Conservation (phyloP, 2,113 vertebrate genomes). For the Thomomys bottae region DNA sequence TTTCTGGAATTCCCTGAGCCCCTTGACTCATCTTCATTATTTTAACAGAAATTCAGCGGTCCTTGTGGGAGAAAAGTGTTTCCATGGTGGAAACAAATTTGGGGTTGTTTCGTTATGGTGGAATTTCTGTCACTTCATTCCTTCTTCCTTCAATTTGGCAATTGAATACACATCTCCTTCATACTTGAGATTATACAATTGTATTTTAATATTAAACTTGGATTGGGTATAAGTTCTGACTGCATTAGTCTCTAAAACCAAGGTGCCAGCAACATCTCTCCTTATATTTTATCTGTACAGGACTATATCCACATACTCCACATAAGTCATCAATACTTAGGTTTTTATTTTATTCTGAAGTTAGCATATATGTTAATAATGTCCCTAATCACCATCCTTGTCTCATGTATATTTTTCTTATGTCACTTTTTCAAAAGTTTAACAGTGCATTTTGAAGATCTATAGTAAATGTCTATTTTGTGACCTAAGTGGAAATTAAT, state of each 20-base stretch:
- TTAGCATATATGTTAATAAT: conserved; percentile 39
- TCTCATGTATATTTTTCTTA: background rate
- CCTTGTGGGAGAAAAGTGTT: conserved; percentile 35
- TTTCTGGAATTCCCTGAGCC: conserved; percentile 32
- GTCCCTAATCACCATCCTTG: conserved; percentile 56
- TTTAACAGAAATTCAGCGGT: conserved; percentile 46
- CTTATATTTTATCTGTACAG: background rate
- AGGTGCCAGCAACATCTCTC: background rate
- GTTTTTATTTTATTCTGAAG: conserved; percentile 54
- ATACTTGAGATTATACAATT: conserved; percentile 57
- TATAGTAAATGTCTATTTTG: conserved; percentile 72
- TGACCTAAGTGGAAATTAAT: conserved; percentile 68
- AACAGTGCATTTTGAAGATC: conserved; percentile 60
- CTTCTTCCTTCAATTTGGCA: conserved; percentile 23
- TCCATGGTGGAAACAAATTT: background rate
- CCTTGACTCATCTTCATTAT: conserved; percentile 44
- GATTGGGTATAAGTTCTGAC: conserved; percentile 26
- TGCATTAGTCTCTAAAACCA: conserved; percentile 6
- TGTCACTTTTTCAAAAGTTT: conserved; percentile 38
- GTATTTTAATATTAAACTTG: conserved; percentile 63
- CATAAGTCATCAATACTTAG: background rate
- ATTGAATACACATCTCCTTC: conserved; percentile 35
- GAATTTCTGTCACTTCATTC: conserved; percentile 49
- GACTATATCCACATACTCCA: background rate
- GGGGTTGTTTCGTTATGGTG: conserved; percentile 49